A percentile compares a stretch with the other conserved stretches of the same genome.
Conservation (phyloP, 2,797 vertebrate species). For the Mus spretus region DNA sequence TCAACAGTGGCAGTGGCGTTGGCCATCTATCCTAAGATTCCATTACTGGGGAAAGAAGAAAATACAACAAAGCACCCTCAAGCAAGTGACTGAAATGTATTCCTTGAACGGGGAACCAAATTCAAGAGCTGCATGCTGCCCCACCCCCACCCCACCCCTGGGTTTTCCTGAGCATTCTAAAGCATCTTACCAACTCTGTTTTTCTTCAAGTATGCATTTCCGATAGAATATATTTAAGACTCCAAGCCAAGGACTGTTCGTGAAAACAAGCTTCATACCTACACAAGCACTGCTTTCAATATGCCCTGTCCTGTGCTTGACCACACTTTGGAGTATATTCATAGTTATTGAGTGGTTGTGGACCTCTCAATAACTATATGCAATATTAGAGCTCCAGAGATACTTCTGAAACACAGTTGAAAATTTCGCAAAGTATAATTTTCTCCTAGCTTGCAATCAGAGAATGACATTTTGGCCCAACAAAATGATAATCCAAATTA, state of each 20-base stretch:
- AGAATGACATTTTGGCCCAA: constrained; percentile 51
- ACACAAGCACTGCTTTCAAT: constrained; percentile 36
- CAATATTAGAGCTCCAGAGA: constrained; percentile 42
- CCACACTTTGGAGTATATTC: constrained; percentile 55
- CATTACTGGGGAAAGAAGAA: background rate
- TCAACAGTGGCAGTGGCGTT: background rate
- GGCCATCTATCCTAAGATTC: background rate
- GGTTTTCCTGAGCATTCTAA: background rate
- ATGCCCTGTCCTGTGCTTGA: background rate
- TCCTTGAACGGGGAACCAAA: background rate
- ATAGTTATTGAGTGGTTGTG: background rate
- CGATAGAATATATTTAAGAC: constrained; percentile 57
- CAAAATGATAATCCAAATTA: constrained; percentile 44
- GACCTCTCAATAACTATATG: constrained; percentile 65
- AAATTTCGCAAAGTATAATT: constrained; percentile 61
- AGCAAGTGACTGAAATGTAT: background rate
- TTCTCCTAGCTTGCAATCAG: constrained; percentile 59
- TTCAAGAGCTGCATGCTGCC: background rate
- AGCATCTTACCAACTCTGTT: background rate
- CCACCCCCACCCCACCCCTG: background rate
- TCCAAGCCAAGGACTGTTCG: constrained; percentile 11
- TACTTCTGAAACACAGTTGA: constrained; percentile 64
- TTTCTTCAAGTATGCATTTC: background rate
- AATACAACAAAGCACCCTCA: background rate
- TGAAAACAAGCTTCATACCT: constrained; percentile 55